phyloP scores from a whole-genome alignment of 35 echinoderm and acorn worm genomes.

The Anneissia japonica region DNA sequence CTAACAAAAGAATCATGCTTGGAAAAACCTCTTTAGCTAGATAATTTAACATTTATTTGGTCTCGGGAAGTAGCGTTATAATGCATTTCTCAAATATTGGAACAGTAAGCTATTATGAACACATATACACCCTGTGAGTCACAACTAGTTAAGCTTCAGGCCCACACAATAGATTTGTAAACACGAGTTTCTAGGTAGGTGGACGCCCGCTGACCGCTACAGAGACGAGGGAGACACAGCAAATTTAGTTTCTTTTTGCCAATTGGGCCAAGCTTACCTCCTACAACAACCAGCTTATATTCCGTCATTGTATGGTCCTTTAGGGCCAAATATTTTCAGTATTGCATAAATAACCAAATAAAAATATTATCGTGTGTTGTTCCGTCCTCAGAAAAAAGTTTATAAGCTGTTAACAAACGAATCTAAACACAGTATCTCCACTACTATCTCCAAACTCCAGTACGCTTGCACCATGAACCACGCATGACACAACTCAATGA shows the following conservation, averaged over 20 bases:
- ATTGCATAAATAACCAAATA: slow-evolving; percentile 2
- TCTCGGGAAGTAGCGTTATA: no score
- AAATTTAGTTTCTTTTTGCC: not conserved
- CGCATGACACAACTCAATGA: no score
- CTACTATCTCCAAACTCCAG: not conserved
- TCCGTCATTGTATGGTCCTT: slow-evolving; percentile 15
- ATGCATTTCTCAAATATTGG: no score
- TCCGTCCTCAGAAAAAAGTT: not conserved
- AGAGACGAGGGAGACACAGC: not conserved
- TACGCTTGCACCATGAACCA: not conserved
- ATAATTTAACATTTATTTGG: no score
- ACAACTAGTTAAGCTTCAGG: no score
- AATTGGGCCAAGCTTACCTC: not conserved
- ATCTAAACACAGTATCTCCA: not conserved
- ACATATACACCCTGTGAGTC: not conserved
- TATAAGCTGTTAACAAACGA: not conserved
- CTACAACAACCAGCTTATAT: slow-evolving; percentile 20
- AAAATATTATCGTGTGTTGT: not conserved
- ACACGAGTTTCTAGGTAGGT: not conserved
- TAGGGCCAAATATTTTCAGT: not conserved
- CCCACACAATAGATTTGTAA: not conserved
- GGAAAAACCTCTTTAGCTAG: no score
- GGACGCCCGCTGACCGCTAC: not conserved
- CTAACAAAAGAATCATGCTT: no score
- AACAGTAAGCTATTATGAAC: no score